Evolutionary conservation across 2,888 invertebrate genomes (phyloP), one percentile per base, ranked within the genome.

Genomic region (Eupeodes luniger): DNA sequence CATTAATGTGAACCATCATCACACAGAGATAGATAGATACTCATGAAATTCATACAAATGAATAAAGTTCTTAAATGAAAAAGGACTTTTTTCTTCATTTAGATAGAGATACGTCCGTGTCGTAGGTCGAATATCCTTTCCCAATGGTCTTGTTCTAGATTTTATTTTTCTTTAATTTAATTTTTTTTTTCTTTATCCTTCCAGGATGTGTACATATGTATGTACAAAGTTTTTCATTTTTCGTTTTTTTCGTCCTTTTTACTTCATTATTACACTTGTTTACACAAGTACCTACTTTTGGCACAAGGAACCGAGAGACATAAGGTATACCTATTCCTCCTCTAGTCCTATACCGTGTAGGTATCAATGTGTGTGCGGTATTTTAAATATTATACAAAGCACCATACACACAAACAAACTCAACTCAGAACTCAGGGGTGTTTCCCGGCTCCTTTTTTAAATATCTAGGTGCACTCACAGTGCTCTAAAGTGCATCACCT

Each of bases 121-220:
- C 44, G 47, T 47, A 14, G 27, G 27, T 80, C 72, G 44, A 67
- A 62, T 64, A 76, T 62, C 66, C 67, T 75, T 72, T 88, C 88
- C 85, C 88, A 81, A 81, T 85, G 84, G 88, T 88, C 81, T 81
- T 72, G 85, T 85, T 88, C 88, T 85, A 81, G 69, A 85, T 88
- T 85, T 84, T 69, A 79, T 83, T 86, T 78, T 55, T 79, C 82
- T 66, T 86, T 75, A 83, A 87, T 74, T 80, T 77, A 27, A 57
- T 85, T 81, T 79, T 34, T 49, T 76, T 44, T 49, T 76, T 72
- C 74, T 19, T 34, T 57, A 64, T 57, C n/a, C 16, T 16, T 59
- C n/a, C 66, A 51, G 51, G 51, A 67, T 36, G 34, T 67, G 40
- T 62, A 44, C 11, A 14, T 59, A 59, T 16, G 4, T 59, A 59